Evolutionary conservation across 1,140 invertebrate genomes (phyloP).

Genomic region (Macrobrachium rosenbergii): DNA sequence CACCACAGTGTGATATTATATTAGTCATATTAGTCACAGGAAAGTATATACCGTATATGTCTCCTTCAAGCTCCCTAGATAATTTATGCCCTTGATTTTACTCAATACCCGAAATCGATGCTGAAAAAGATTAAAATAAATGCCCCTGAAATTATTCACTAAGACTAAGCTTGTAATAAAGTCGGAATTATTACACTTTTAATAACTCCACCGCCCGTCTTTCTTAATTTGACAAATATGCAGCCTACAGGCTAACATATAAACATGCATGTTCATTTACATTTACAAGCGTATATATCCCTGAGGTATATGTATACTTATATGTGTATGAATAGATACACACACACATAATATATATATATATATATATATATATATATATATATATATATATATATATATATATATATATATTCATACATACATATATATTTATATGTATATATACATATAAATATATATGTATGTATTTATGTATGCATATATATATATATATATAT

Average conservation of each 20-base stretch:
- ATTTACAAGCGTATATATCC: neutral
- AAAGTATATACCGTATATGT: too few species aligned
- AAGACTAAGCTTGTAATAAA: too few species aligned
- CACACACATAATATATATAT: neutral
- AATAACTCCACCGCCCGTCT: too few species aligned
- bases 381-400: neutral
- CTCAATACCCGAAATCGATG: too few species aligned
- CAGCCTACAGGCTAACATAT: neutral
- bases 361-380: neutral
- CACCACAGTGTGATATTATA: too few species aligned
- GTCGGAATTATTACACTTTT: too few species aligned
- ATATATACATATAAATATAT: constrained; percentile 17
- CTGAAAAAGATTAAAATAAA: too few species aligned
- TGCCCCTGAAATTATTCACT: too few species aligned
- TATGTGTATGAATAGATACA: neutral
- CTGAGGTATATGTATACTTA: neutral
- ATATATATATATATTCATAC: constrained; percentile 1
- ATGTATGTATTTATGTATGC: constrained; percentile 12
- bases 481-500: constrained; percentile 16
- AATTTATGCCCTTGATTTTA: too few species aligned
- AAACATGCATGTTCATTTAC: neutral
- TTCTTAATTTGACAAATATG: too few species aligned
- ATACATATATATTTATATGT: constrained; percentile 8
- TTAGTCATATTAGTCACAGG: too few species aligned
- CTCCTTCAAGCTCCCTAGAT: too few species aligned